Evolutionary conservation across 30 jellyfish, hydroid and myxozoan genomes (phyloP), one percentile per base, ranked within the genome.

Genomic region (Kudoa iwatai): DNA sequence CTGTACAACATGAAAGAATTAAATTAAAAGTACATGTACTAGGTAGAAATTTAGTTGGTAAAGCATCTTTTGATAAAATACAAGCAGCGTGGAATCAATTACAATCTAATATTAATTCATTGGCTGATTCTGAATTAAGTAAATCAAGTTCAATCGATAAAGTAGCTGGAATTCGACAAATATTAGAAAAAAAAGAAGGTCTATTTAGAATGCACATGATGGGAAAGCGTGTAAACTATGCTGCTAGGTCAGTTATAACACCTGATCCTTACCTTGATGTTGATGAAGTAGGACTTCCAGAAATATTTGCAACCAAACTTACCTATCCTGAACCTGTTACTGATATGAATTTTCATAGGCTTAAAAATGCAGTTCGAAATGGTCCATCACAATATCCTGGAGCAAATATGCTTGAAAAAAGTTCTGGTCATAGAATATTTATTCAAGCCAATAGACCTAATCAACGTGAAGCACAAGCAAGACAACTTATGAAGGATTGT

Each of bases 301-400:
- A 65, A 84, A 69, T 77, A 1, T 77, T 77, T 57, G 96, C 96
- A 1, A 53, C 55, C 47, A 77, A 63, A 43, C 53, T 77, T 26
- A 77, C 96, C 1, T 77, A 77, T 46, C 67, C 83, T 9, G 85
- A 63, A 47, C 96, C 88, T 3, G 88, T 77, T 12, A 77, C 88
- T 6, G 60, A 83, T 0, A 55, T 82, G 84, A 77, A 77, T 42
- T 52, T 57, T 41, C 58, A 77, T 48, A 58, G 57, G 33, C 53
- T 77, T 40, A 30, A 53, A 24, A 31, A 53, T 31, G 79, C 79
- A 24, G 61, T 63, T 20, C 34, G 52, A 22, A 77, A 77, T 51
- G 96, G 96, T 13, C 96, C 96, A 4, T 50, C 48, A 17, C 56
- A 33, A n/a, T 79, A 64, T 40, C 96, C 96, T 7, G 96, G 96